Base-by-base conservation (phyloP, 2,888 invertebrate genomes). In the Lasioglossum morio region DNA sequence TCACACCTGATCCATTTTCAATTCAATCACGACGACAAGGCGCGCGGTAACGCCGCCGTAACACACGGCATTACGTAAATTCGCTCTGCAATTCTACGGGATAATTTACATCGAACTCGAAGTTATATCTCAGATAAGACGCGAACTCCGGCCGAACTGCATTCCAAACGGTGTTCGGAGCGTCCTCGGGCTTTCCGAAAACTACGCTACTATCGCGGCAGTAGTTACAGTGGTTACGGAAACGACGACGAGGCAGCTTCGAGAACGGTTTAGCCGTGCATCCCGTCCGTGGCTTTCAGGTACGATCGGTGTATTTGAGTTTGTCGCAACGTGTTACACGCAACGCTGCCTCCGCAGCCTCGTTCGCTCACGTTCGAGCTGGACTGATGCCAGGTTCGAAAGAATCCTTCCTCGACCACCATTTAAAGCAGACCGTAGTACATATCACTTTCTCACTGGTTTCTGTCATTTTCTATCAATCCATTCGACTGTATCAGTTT, bases 381-480 rank as follows among this genome's bases (percentile, higher is more conserved):
- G 94, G 94, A 93, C 70, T 27, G 63, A 70, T 76, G 92, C 93
- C 94, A 93, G 84, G 85, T 90, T 91, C 87, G 84, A 86, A 91
- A 92, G 92, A 91, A 92, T 92, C 87, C 90, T 78, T 80, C 66
- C 16, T 63, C 30, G 30, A 86, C 82, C 89, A 89, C 90, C 90
- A 92, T 93, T 93, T 92, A 92, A 93, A 93, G 92, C 89, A 85
- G 72, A 85, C 85, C 91, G 92, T 90, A 92, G 91, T 89, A 92
- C 90, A 37, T 37, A 37, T 4, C 91, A 89, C 88, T 91, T 85
- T 84, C 78, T 85, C 34, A n/a, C 77, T 82, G 82, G 30, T 63
- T 70, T 60, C 72, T 37, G 69, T 53, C n/a, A 66, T 57, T 77
- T 79, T 34, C 46, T 48, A 53, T 30, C 46, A 53, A 69, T 34